Percentiles rank a stretch among this genome's conserved stretches.
These are phyloP conservation scores for Limonius californicus DNA, from an alignment of 1,140 invertebrate species.

Conservation along the genomic window DNA sequence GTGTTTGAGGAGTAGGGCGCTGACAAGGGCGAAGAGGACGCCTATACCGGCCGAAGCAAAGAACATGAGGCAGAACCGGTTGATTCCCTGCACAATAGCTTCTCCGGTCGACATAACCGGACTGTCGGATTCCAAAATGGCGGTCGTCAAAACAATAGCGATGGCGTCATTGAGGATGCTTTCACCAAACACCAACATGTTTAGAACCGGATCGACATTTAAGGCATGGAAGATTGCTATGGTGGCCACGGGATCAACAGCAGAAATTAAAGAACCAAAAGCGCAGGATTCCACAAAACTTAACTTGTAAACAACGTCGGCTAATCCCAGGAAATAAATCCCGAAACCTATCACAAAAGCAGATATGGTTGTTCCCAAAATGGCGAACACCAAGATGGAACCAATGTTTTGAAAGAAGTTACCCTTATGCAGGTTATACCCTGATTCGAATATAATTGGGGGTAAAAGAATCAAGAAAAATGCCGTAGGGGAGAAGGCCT, in stretches of 20 bases:
- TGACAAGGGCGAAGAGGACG: constrained; percentile 90
- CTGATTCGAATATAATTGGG: constrained; percentile 98
- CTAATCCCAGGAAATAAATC: constrained; percentile 88
- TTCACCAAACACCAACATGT: constrained; percentile 99
- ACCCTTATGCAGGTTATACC: constrained; percentile 97
- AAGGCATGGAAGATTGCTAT: constrained; percentile 97
- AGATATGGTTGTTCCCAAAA: constrained; percentile 93
- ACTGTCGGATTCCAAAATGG: constrained; percentile 73
- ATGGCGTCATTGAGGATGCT: constrained; percentile 98
- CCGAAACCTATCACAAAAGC: constrained; percentile 92
- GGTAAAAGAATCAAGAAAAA: constrained; percentile 97
- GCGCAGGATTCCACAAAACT: constrained; percentile 97
- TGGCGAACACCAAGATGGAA: constrained; percentile 91
- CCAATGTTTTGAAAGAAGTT: constrained; percentile 99
- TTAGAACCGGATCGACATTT: constrained; percentile 91
- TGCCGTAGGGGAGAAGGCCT: constrained; percentile 94
- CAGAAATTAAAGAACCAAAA: constrained; percentile 97
- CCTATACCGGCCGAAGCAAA: constrained; percentile 97
- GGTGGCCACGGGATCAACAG: constrained; percentile 97
- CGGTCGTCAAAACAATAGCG: constrained; percentile 93
- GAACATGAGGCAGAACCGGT: constrained; percentile 95
- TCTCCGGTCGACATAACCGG: constrained; percentile 69
- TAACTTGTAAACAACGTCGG: constrained; percentile 83
- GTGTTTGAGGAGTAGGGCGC: constrained; percentile 92
- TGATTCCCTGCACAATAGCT: constrained; percentile 85